Conservation (phyloP, 2,888 invertebrate genomes). For the Entomobrya multifasciata region DNA sequence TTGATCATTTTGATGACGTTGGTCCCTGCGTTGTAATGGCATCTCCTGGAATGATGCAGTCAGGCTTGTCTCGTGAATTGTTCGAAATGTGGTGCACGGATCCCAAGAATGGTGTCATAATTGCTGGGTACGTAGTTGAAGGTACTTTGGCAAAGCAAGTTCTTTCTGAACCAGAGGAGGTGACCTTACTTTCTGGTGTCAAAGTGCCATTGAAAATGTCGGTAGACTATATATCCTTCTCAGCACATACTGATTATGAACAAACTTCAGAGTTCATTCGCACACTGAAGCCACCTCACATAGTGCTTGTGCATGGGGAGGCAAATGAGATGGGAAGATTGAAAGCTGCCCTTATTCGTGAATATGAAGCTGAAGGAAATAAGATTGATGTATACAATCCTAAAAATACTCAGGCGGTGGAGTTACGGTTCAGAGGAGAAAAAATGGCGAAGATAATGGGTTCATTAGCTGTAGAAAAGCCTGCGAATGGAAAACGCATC, state of each 20-base stretch:
- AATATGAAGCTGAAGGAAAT: constrained; percentile 92
- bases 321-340: constrained; percentile 99
- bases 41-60: constrained; percentile 99
- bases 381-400: constrained; percentile 97
- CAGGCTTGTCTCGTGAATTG: constrained; percentile 96
- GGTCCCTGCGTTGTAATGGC: constrained; percentile 99
- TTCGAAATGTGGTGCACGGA: constrained; percentile 99
- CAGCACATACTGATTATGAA: constrained; percentile 98
- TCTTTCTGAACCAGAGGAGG: constrained; percentile 98
- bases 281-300: constrained; percentile 95
- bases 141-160: constrained; percentile 95
- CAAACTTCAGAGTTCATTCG: constrained; percentile 99
- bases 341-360: constrained; percentile 95
- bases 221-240: constrained; percentile 99
- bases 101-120: constrained; percentile 90
- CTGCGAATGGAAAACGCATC: constrained; percentile 88
- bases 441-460: constrained; percentile 99
- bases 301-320: constrained; percentile 98
- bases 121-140: constrained; percentile 90
- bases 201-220: constrained; percentile 98
- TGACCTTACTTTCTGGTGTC: constrained; percentile 96
- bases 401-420: constrained; percentile 95
- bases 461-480: constrained; percentile 90
- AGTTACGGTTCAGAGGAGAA: constrained; percentile 97
- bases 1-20: constrained; percentile 99